These are phyloP conservation scores for Etheostoma cragini DNA, from an alignment of 2,113 vertebrate species.

Conservation along the genomic window DNA sequence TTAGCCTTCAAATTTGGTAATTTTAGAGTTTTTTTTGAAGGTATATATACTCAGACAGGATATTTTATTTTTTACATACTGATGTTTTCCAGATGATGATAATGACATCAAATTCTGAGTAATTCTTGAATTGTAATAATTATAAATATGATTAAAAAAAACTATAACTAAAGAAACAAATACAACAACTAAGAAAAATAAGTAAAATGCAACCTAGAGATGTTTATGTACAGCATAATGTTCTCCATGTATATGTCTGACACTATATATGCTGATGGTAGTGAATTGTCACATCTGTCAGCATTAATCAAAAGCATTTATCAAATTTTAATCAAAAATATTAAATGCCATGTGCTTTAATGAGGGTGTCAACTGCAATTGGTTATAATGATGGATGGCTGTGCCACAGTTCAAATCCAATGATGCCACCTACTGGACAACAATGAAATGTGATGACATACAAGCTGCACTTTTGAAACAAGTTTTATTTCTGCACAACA, in stretches of 20 bases:
- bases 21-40: not conserved
- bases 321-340: not conserved
- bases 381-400: not conserved
- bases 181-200: not conserved
- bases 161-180: not conserved
- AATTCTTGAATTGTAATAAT: not conserved
- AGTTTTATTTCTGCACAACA: no score
- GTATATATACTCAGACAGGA: not conserved
- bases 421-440: constrained; percentile 44
- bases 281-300: not conserved
- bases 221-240: not conserved
- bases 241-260: not conserved
- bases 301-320: not conserved
- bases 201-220: not conserved
- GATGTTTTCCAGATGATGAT: not conserved
- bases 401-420: not conserved
- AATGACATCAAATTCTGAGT: not conserved
- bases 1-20: not conserved
- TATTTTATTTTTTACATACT: not conserved
- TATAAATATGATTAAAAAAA: not conserved
- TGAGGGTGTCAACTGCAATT: not conserved
- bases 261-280: not conserved
- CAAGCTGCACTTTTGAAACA: not conserved
- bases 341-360: not conserved
- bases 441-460: not conserved